phyloP scores from a whole-genome alignment of 1,140 invertebrate genomes.

The Tenebrio molitor region DNA sequence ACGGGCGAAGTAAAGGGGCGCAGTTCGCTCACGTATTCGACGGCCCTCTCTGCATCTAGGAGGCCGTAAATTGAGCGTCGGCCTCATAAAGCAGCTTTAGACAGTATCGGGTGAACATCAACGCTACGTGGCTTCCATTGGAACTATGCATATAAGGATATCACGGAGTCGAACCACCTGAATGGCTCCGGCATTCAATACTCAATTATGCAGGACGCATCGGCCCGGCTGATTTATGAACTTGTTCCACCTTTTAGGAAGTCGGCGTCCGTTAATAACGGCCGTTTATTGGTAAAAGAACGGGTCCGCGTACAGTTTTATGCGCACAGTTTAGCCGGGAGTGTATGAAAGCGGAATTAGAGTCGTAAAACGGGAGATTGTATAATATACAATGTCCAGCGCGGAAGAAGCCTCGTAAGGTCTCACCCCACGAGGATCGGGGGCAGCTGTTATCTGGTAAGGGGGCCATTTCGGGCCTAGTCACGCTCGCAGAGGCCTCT shows the following conservation, averaged over 20 bases:
- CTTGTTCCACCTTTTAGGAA: slow-evolving; percentile 21
- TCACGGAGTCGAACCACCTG: slow-evolving; percentile 40
- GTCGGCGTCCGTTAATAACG: background rate
- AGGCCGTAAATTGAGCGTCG: slow-evolving; percentile 60
- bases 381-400: slow-evolving; percentile 50
- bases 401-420: slow-evolving; percentile 46
- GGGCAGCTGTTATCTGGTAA: slow-evolving; percentile 52
- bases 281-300: background rate
- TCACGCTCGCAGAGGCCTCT: slow-evolving; percentile 53
- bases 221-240: slow-evolving; percentile 30
- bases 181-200: slow-evolving; percentile 27
- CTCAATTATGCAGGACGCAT: slow-evolving; percentile 52
- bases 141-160: slow-evolving; percentile 57
- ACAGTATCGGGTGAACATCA: slow-evolving; percentile 62
- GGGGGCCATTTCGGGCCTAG: slow-evolving; percentile 53
- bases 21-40: slow-evolving; percentile 59
- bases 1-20: slow-evolving; percentile 48
- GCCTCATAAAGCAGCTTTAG: slow-evolving; percentile 61
- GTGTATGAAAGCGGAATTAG: slow-evolving; percentile 44
- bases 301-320: background rate
- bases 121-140: slow-evolving; percentile 61
- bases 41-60: slow-evolving; percentile 52
- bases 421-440: slow-evolving; percentile 29
- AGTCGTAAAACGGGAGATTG: slow-evolving; percentile 43
- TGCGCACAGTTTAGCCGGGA: background rate